phyloP scores from a whole-genome alignment of 2,888 invertebrate species.

The Dryococelus australis region DNA sequence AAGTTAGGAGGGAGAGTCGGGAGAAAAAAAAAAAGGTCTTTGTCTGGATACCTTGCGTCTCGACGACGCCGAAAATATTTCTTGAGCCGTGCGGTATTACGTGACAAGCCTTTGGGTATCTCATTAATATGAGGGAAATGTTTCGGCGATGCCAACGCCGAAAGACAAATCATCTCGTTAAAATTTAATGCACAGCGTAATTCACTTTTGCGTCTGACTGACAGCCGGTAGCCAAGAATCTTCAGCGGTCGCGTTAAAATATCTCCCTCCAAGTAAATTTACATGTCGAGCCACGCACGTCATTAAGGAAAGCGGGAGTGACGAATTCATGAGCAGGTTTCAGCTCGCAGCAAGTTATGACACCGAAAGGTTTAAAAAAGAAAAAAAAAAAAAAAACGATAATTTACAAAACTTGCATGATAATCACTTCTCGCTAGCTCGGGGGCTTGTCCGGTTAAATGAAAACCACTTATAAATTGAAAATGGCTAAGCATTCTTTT shows the following conservation, averaged over 20 bases:
- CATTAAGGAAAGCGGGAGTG: background rate
- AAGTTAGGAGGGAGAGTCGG: background rate
- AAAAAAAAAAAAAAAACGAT: too few species aligned
- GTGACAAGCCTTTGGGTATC: background rate
- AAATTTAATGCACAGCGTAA: background rate
- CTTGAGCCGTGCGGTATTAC: background rate
- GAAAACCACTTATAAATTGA: background rate
- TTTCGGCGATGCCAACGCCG: background rate
- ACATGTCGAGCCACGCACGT: background rate
- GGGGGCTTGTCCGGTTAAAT: background rate
- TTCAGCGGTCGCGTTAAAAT: constrained; percentile 7
- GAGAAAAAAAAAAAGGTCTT: background rate
- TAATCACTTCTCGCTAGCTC: background rate
- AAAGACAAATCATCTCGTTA: background rate
- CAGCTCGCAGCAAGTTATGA: background rate
- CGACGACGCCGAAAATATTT: background rate
- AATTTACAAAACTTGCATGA: background rate
- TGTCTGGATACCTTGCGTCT: background rate
- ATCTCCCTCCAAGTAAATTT: background rate
- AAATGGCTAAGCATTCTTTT: background rate
- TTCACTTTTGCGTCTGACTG: background rate
- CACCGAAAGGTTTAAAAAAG: background rate
- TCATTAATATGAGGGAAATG: background rate
- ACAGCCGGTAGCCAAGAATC: background rate
- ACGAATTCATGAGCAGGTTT: background rate